Base-by-base conservation (phyloP, 2,888 invertebrate genomes). In the Spodoptera littoralis region DNA sequence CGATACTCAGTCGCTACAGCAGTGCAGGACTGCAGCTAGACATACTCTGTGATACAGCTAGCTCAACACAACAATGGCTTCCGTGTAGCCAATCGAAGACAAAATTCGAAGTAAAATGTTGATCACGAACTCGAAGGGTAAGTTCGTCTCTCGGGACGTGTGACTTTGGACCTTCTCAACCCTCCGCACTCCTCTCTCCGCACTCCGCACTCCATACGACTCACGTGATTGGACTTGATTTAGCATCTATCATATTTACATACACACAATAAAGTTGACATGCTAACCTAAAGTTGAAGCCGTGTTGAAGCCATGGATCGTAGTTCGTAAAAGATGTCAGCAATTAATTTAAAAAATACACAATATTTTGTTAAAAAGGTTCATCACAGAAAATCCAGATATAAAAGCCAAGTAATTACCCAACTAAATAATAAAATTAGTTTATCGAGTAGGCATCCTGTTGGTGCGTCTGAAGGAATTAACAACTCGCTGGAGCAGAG, bases 21-120 rank as follows among this genome's bases (percentile, higher is more conserved):
- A 27, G 27, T 27, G 27, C 27, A 27, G 27, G 18, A 1, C 18
- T 27, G 27, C 27, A 27, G 27, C 3, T n/a, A n/a, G n/a, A n/a
- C 1, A 18, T 18, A 18, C 27, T 5, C 27, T 27, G 36, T 36
- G 9, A 36, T 36, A 36, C 4, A 27, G 27, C 27, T 3, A 27
- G 27, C 3, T 27, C 27, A 27, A 5, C 27, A 27, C 27, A 36
- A 36, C 36, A 36, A 36, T 36, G 65, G 54, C 44, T 55, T 49
- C 50, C 56, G 60, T 60, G 65, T 73, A 59, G 60, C 18, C 63
- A 11, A 60, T 44, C 18, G 5, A 11, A 60, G 63, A 60, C n/a
- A 58, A 60, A 70, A 70, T 68, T 70, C 71, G 58, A 75, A 72
- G 76, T 78, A 81, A 83, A 75, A 88, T 88, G 77, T 87, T 80